Conservation (phyloP, 2,797 vertebrate species). For the Hydrocynus forskahlii region DNA sequence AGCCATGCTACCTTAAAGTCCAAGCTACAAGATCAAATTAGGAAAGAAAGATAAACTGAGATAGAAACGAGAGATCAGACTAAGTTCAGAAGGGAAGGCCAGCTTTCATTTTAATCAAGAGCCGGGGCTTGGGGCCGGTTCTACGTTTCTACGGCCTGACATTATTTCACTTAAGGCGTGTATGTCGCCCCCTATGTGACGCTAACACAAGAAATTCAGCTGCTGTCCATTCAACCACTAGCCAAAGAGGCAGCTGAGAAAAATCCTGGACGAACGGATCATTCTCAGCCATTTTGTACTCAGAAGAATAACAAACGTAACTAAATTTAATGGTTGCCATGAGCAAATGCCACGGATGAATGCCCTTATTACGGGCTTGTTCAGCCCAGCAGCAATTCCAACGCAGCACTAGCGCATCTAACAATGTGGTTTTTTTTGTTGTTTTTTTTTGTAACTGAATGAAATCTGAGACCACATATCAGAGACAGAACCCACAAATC, state of each 20-base stretch:
- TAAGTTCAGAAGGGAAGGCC: slow-evolving; percentile 67
- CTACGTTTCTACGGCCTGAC: too few relatives aligned
- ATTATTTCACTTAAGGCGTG: too few relatives aligned
- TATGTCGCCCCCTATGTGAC: too few relatives aligned
- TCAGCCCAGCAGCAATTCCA: slow-evolving; percentile 19
- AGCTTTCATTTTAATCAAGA: slow-evolving; percentile 77
- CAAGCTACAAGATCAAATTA: slow-evolving; percentile 87
- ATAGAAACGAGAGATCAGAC: slow-evolving; percentile 53
- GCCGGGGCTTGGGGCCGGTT: background rate
- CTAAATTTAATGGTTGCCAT: slow-evolving; percentile 6
- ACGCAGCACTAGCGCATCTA: background rate
- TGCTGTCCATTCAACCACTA: background rate
- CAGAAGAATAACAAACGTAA: slow-evolving; percentile 4
- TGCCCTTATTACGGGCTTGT: background rate
- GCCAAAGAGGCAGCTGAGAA: too few relatives aligned
- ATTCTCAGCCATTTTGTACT: background rate
- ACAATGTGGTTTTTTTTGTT: slow-evolving; percentile 10
- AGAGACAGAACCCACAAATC: slow-evolving; percentile 39
- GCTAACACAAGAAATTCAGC: background rate
- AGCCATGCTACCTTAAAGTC: slow-evolving; percentile 96
- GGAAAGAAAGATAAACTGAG: slow-evolving; percentile 65
- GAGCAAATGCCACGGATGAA: slow-evolving; percentile 15
- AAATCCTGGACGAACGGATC: background rate
- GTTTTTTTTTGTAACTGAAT: slow-evolving; percentile 30
- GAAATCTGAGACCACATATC: slow-evolving; percentile 43